Evolutionary conservation across 2,888 invertebrate genomes (phyloP).

Genomic region (Lordiphosa fenestrarum): DNA sequence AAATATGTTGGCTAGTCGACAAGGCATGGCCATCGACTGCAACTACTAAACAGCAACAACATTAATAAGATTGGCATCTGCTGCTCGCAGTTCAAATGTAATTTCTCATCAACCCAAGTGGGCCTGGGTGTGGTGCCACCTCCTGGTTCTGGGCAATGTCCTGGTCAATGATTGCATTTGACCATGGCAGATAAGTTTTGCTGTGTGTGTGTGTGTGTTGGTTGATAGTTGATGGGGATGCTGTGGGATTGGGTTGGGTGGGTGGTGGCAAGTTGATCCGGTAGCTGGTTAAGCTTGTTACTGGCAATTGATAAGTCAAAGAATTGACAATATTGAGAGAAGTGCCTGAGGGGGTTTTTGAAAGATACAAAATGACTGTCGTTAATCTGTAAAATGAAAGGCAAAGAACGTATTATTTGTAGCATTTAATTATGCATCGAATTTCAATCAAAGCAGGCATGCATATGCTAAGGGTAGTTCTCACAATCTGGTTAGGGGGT

Average conservation of each 20-base stretch:
- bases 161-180: conserved; percentile 41
- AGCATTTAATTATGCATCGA: too few species aligned
- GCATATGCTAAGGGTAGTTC: too few species aligned
- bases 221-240: conserved; percentile 38
- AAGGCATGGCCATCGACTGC: conserved; percentile 54
- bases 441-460: too few species aligned
- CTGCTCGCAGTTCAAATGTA: conserved; percentile 70
- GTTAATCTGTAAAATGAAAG: background rate
- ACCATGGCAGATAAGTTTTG: conserved; percentile 55
- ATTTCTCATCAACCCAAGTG: conserved; percentile 72
- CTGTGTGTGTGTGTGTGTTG: conserved; percentile 28
- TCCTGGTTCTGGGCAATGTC: conserved; percentile 29
- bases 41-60: conserved; percentile 60
- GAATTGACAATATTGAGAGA: conserved; percentile 12
- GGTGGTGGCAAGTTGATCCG: conserved; percentile 19
- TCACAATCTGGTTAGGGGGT: too few species aligned
- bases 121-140: conserved; percentile 56
- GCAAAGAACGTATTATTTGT: too few species aligned
- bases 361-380: background rate
- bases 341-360: conserved; percentile 10
- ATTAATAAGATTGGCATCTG: conserved; percentile 74
- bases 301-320: conserved; percentile 26
- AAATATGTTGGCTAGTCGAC: conserved; percentile 72
- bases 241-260: background rate
- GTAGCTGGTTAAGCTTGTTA: conserved; percentile 47